Evolutionary conservation across 2,888 invertebrate genomes (phyloP).

Genomic region (Odontocerum albicorne): DNA sequence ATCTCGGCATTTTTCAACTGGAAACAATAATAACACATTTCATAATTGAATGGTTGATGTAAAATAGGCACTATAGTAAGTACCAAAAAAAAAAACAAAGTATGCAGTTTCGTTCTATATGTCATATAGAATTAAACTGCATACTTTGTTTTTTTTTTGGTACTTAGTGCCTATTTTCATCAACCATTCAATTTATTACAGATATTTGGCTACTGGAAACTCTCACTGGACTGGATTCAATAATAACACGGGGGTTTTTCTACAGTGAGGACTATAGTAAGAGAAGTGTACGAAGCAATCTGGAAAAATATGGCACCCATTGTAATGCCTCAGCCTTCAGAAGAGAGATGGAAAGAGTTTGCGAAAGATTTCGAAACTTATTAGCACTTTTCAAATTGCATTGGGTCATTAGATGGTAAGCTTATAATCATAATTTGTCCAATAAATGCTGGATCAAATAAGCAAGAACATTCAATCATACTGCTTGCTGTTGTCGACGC

Average conservation of each 20-base stretch:
- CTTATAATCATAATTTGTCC: too few relatives aligned
- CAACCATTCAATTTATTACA: neutral
- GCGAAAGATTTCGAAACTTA: conserved; percentile 28
- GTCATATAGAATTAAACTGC: too few relatives aligned
- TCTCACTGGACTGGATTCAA: neutral
- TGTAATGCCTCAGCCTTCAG: conserved; percentile 37
- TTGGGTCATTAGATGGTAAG: conserved; percentile 8
- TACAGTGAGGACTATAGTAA: conserved; percentile 38
- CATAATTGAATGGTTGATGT: too few relatives aligned
- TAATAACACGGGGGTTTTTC: too few relatives aligned
- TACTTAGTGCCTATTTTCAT: too few relatives aligned
- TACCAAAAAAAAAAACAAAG: too few relatives aligned
- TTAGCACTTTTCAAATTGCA: conserved; percentile 35
- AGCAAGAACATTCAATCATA: too few relatives aligned
- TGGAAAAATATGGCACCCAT: conserved; percentile 38
- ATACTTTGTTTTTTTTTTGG: too few relatives aligned
- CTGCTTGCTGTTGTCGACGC: too few relatives aligned
- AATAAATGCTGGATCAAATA: too few relatives aligned
- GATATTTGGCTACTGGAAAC: neutral
- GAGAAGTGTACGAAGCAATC: conserved; percentile 39
- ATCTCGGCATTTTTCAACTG: neutral
- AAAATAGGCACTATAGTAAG: too few relatives aligned
- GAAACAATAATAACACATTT: conserved; percentile 1
- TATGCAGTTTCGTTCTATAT: too few relatives aligned
- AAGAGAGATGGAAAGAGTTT: conserved; percentile 33